phyloP scores from a whole-genome alignment of 2,797 vertebrate genomes.

The Remorina albescens region DNA sequence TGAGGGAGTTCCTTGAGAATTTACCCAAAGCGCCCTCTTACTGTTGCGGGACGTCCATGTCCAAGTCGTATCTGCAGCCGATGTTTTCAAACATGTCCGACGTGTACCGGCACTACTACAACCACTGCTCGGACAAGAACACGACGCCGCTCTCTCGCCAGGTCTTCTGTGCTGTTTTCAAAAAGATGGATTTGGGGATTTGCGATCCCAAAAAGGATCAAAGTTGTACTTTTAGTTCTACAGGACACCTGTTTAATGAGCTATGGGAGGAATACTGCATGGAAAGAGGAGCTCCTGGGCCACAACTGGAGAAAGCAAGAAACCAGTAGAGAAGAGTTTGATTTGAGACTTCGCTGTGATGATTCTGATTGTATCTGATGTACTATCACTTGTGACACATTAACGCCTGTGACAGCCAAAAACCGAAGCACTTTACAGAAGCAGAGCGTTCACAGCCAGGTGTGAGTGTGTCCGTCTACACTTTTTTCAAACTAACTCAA shows the following conservation, averaged over 20 bases:
- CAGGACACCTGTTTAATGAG: constrained; percentile 54
- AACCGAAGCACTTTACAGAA: background rate
- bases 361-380: too few species aligned
- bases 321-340: constrained; percentile 8
- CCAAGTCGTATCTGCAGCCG: constrained; percentile 58
- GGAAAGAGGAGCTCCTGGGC: constrained; percentile 35
- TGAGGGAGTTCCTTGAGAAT: constrained; percentile 54
- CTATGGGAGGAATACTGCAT: constrained; percentile 64
- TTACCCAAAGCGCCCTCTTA: constrained; percentile 54
- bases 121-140: constrained; percentile 53
- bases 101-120: constrained; percentile 61
- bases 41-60: constrained; percentile 33
- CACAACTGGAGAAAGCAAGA: constrained; percentile 15
- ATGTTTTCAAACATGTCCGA: constrained; percentile 66
- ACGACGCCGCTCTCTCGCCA: constrained; percentile 46
- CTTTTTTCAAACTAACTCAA: too few species aligned
- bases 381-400: background rate
- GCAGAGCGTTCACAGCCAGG: background rate
- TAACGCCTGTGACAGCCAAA: background rate
- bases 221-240: constrained; percentile 17
- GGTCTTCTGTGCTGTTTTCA: constrained; percentile 64
- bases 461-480: background rate
- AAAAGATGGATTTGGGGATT: constrained; percentile 62
- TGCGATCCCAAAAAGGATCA: constrained; percentile 48
- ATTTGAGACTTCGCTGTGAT: background rate